A percentile compares a stretch with the other conserved stretches of the same genome.
Evolutionary conservation across 2,797 vertebrate genomes (phyloP).

Genomic region (Micromesistius poutassou): DNA sequence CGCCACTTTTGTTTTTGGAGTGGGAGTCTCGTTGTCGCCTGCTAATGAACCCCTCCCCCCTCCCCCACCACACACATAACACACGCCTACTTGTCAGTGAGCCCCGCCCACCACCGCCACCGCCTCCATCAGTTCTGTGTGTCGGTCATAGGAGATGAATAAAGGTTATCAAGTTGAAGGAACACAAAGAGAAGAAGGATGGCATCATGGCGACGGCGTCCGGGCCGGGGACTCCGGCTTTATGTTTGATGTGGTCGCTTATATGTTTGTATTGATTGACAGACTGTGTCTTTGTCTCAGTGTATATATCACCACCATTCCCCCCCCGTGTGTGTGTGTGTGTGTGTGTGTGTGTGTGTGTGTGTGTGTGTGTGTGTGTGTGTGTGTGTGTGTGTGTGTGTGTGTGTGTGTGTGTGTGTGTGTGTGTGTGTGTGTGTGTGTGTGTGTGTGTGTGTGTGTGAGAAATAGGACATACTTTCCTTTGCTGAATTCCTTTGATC

Average conservation of each 20-base stretch:
- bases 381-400: constrained; percentile 20
- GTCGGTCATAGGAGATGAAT: constrained; percentile 18
- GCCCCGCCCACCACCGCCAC: constrained; percentile 17
- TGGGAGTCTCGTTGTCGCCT: too few species aligned
- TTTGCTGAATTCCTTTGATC: constrained; percentile 22
- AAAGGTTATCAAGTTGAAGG: constrained; percentile 41
- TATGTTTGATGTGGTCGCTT: constrained; percentile 11
- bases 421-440: constrained; percentile 3
- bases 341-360: constrained; percentile 14
- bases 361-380: constrained; percentile 17
- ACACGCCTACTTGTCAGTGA: constrained; percentile 15
- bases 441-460: constrained; percentile 15
- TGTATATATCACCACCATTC: constrained; percentile 55
- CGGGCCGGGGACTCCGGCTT: not conserved
- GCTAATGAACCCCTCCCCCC: not conserved
- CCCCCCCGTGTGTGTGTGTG: constrained; percentile 40
- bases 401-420: constrained; percentile 8
- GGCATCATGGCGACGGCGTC: constrained; percentile 21
- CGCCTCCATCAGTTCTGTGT: constrained; percentile 22
- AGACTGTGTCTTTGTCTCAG: constrained; percentile 32
- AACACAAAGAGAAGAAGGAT: constrained; percentile 41
- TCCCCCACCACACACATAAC: not conserved
- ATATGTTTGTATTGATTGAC: constrained; percentile 24
- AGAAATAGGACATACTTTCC: constrained; percentile 31
- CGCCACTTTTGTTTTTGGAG: too few species aligned